A percentile compares a stretch with the other conserved stretches of the same genome.
Conservation (phyloP, 2,113 vertebrate genomes). For the Lonchura striata region DNA sequence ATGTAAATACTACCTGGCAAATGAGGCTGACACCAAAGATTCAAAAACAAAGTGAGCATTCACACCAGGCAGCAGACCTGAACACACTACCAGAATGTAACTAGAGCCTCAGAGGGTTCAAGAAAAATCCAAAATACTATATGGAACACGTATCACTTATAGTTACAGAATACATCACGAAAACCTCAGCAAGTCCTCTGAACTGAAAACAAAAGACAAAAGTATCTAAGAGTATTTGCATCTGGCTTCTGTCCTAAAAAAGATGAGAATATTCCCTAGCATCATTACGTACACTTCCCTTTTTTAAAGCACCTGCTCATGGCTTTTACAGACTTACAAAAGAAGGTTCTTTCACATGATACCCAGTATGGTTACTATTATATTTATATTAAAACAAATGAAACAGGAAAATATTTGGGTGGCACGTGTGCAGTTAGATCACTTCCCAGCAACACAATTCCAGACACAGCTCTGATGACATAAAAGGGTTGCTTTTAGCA, state of each 20-base stretch:
- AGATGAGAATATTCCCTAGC: background rate
- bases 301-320: background rate
- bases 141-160: background rate
- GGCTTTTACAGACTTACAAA: background rate
- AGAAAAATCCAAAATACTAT: background rate
- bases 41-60: background rate
- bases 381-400: background rate
- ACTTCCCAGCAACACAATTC: background rate
- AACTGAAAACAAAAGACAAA: background rate
- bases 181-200: background rate
- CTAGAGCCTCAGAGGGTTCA: background rate
- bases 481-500: background rate
- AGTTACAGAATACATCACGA: background rate
- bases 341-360: background rate
- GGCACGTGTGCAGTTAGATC: background rate
- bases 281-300: rapidly evolving
- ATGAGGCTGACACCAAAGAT: background rate
- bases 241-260: too few relatives aligned
- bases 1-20: background rate
- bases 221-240: too few relatives aligned
- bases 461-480: background rate
- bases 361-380: background rate
- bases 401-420: background rate
- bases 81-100: background rate
- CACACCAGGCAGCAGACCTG: background rate